These are phyloP conservation scores for Tylochromis polylepis DNA, from an alignment of 2,113 vertebrate genomes.

Conservation along the genomic window DNA sequence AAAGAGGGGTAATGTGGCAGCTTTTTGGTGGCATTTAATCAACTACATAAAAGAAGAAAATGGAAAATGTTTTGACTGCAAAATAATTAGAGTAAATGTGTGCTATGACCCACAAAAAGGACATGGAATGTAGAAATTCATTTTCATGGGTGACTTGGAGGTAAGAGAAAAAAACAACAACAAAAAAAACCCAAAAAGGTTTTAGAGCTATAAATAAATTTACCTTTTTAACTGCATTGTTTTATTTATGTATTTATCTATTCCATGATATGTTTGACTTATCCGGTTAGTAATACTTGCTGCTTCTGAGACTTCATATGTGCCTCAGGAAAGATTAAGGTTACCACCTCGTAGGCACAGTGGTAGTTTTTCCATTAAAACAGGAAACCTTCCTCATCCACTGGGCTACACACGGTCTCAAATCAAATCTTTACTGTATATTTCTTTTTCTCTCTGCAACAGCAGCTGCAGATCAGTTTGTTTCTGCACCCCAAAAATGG, in stretches of 20 bases:
- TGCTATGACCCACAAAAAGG: neutral
- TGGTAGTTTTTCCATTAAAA: constrained; percentile 25
- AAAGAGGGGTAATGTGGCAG: neutral
- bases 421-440: constrained; percentile 50
- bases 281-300: neutral
- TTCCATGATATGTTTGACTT: neutral
- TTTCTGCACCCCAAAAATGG: constrained; percentile 55
- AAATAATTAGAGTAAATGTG: neutral
- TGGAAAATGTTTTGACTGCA: neutral
- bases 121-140: neutral
- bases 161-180: neutral
- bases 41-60: neutral
- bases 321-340: neutral
- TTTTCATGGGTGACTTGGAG: neutral
- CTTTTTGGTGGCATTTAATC: neutral
- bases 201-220: neutral
- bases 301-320: neutral
- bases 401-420: constrained; percentile 16
- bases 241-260: neutral
- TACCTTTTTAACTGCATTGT: constrained; percentile 6
- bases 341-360: neutral
- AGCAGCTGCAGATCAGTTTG: constrained; percentile 47
- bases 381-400: constrained; percentile 6
- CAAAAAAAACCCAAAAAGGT: neutral
- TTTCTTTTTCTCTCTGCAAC: constrained; percentile 30